A percentile compares a stretch with the other conserved stretches of the same genome.
Evolutionary conservation across 2,888 invertebrate genomes (phyloP).

Genomic region (Ectemnius continuus): DNA sequence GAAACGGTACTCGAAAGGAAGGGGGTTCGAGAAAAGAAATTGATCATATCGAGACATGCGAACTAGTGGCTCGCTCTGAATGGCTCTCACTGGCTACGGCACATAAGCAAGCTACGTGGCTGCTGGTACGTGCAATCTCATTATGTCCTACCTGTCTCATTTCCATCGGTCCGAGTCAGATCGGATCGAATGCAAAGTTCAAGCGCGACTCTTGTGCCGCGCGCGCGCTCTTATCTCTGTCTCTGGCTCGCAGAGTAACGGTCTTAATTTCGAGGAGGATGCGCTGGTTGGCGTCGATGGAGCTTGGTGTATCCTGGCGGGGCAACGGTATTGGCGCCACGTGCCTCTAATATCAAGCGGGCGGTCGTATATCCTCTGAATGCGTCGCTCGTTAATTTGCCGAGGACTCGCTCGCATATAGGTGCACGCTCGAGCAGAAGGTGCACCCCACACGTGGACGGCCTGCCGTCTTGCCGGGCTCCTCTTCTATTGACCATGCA

Average conservation of each 20-base stretch:
- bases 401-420: slow-evolving; percentile 47
- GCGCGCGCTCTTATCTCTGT: neutral
- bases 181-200: neutral
- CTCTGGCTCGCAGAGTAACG: slow-evolving; percentile 8
- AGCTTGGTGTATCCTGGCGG: slow-evolving; percentile 26
- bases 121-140: neutral
- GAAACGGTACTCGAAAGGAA: neutral
- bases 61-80: neutral
- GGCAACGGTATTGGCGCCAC: slow-evolving; percentile 50
- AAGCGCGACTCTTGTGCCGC: neutral
- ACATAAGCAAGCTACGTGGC: neutral
- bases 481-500: neutral
- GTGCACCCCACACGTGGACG: slow-evolving; percentile 53
- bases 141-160: slow-evolving; percentile 3
- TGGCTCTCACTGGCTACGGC: neutral
- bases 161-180: neutral
- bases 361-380: slow-evolving; percentile 50
- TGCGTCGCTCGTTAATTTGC: slow-evolving; percentile 63
- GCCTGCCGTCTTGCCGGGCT: slow-evolving; percentile 16
- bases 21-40: neutral
- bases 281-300: slow-evolving; percentile 1
- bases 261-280: slow-evolving; percentile 22
- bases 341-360: slow-evolving; percentile 56
- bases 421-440: slow-evolving; percentile 51
- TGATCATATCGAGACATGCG: neutral